These are phyloP conservation scores for Pyrocephalus nanus DNA, from an alignment of 2,797 vertebrate genomes.

Conservation along the genomic window DNA sequence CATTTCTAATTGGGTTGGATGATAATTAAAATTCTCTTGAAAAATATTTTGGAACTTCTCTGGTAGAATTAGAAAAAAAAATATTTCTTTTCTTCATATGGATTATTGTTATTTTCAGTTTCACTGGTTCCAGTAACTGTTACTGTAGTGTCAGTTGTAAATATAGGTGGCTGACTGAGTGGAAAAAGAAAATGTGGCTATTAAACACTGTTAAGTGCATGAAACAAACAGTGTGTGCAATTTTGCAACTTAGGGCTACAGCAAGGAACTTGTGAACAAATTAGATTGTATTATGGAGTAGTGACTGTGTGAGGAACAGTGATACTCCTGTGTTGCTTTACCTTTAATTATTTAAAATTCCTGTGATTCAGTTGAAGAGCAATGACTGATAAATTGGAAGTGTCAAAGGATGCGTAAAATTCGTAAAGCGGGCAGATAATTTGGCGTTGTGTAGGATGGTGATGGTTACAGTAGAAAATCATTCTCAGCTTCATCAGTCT, in stretches of 20 bases:
- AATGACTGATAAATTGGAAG: background rate
- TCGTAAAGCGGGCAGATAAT: conserved; percentile 7
- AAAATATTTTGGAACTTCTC: background rate
- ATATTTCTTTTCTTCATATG: background rate
- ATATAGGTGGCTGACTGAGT: background rate
- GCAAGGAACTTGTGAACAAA: background rate
- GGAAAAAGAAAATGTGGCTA: background rate
- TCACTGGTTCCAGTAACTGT: background rate
- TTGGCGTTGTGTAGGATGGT: background rate
- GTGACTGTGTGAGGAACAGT: background rate
- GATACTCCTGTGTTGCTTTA: background rate
- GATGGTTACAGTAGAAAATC: background rate
- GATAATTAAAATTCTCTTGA: background rate
- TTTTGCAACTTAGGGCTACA: rapidly evolving
- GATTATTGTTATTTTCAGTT: rapidly evolving
- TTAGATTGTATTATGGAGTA: background rate
- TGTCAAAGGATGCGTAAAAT: background rate
- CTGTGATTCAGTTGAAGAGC: background rate
- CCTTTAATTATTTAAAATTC: background rate
- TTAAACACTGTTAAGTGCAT: background rate
- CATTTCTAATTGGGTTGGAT: background rate
- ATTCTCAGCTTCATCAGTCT: background rate
- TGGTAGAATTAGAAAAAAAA: background rate
- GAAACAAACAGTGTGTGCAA: background rate
- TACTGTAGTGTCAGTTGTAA: background rate